These are phyloP conservation scores for Dicrostonyx torquatus DNA, from an alignment of 2,797 vertebrate genomes.

Conservation along the genomic window DNA sequence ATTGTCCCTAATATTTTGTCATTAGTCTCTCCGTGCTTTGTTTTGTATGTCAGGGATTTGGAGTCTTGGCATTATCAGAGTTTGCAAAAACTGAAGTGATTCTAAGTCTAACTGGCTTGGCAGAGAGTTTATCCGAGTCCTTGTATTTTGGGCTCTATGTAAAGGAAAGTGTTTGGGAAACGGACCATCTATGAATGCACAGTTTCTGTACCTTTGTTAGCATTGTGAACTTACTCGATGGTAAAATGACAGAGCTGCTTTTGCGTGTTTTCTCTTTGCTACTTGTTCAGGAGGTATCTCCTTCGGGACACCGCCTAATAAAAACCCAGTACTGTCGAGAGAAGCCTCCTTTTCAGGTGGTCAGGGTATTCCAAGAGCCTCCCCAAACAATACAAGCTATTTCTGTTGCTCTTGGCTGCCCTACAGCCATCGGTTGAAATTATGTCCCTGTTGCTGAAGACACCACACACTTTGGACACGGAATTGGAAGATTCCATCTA, in stretches of 20 bases:
- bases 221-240: not conserved
- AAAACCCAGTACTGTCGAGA: not conserved
- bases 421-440: not conserved
- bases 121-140: not conserved
- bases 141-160: conserved; percentile 22
- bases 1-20: not conserved
- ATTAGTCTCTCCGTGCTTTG: not conserved
- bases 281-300: not conserved
- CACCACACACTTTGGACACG: not conserved
- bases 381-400: not conserved
- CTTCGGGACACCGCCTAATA: not conserved
- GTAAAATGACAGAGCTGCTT: not conserved
- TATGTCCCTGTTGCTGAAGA: not conserved
- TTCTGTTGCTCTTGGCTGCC: not conserved
- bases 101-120: not conserved
- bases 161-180: not conserved
- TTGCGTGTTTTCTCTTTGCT: not conserved
- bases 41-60: not conserved
- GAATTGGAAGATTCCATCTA: not conserved
- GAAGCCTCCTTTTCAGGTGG: not conserved
- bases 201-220: not conserved
- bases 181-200: not conserved
- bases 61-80: not conserved
- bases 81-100: conserved; percentile 41
- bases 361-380: not conserved